A percentile compares a stretch with the other conserved stretches of the same genome.
Conservation (phyloP, 2,113 vertebrate genomes). For the Dunckerocampus dactyliophorus region DNA sequence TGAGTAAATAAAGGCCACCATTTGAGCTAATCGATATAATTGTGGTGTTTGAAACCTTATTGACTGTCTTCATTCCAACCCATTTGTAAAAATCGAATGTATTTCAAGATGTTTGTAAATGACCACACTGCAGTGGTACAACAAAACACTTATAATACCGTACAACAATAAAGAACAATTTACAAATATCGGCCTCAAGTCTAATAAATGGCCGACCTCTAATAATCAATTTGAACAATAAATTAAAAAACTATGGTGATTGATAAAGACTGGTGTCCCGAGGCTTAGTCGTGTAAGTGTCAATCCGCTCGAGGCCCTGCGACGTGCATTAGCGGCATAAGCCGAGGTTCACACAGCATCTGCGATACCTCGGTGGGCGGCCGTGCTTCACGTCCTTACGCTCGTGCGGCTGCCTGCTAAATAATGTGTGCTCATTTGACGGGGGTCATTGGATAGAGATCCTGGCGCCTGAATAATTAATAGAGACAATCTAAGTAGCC, state of each 20-base stretch:
- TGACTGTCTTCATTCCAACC: not conserved
- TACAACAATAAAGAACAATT: not conserved
- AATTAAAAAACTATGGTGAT: not conserved
- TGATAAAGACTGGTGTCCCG: not conserved
- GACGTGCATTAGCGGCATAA: conserved; percentile 39
- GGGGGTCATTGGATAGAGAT: conserved; percentile 75
- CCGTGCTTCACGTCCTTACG: conserved; percentile 57
- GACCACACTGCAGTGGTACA: not conserved
- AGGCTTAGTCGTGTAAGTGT: not conserved
- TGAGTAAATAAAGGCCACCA: not conserved
- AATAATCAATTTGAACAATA: not conserved
- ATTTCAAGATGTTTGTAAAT: too few relatives aligned
- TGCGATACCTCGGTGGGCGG: conserved; percentile 57
- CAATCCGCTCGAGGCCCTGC: conserved; percentile 63
- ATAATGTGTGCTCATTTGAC: conserved; percentile 78
- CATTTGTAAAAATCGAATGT: not conserved
- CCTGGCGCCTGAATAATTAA: conserved; percentile 76
- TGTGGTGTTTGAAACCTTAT: not conserved
- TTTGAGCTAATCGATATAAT: not conserved
- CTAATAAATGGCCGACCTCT: too few relatives aligned
- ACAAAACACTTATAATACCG: not conserved
- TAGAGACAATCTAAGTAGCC: conserved; percentile 71
- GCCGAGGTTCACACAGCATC: conserved; percentile 46
- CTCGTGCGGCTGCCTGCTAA: conserved; percentile 74
- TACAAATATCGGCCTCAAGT: too few relatives aligned